These are phyloP conservation scores for Portevinia maculata DNA, from an alignment of 2,888 invertebrate genomes.

Conservation along the genomic window DNA sequence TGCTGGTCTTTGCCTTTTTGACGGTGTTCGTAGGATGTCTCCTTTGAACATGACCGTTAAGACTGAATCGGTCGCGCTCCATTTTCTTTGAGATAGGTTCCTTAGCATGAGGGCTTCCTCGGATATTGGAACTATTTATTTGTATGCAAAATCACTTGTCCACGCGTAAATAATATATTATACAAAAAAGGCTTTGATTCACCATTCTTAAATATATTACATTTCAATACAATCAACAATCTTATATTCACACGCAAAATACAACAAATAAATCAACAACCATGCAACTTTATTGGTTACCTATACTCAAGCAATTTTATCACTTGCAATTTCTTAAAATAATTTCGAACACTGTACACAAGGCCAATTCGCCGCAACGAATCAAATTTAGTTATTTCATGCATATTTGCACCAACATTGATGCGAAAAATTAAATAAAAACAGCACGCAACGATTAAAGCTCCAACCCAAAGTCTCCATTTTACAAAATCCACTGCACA, in stretches of 20 bases:
- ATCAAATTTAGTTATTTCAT: conserved; percentile 40
- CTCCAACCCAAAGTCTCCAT: conserved; percentile 49
- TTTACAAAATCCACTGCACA: conserved; percentile 52
- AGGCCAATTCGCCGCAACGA: conserved; percentile 68
- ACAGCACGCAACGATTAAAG: conserved; percentile 7
- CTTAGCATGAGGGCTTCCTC: too few species aligned
- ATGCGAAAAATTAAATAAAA: conserved; percentile 20
- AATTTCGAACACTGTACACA: conserved; percentile 43
- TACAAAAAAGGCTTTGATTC: too few species aligned
- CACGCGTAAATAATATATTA: too few species aligned
- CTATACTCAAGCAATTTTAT: conserved; percentile 12
- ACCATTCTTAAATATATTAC: background rate
- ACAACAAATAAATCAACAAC: conserved; percentile 1
- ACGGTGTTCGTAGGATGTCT: too few species aligned
- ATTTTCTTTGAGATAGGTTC: too few species aligned
- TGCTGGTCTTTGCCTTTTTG: too few species aligned
- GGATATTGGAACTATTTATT: too few species aligned
- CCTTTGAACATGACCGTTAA: too few species aligned
- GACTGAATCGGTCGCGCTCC: too few species aligned
- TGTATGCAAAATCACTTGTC: too few species aligned
- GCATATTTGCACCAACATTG: conserved; percentile 42
- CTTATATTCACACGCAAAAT: too few species aligned
- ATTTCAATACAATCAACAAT: background rate
- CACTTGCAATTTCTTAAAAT: conserved; percentile 23
- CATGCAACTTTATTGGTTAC: conserved; percentile 60